These are phyloP conservation scores for Homalodisca vitripennis DNA, from an alignment of 1,140 invertebrate species.

Conservation along the genomic window DNA sequence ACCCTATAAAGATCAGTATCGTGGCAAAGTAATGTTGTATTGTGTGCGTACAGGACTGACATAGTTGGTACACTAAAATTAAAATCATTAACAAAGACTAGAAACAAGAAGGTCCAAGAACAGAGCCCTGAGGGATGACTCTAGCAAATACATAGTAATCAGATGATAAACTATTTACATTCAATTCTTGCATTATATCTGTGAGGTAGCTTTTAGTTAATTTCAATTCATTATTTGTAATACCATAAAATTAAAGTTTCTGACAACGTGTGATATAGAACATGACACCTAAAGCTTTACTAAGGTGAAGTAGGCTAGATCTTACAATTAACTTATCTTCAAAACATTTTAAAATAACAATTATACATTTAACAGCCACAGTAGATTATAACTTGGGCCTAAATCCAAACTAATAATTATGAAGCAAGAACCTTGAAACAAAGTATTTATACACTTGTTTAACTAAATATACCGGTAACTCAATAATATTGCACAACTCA, in stretches of 20 bases:
- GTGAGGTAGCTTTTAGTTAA: not conserved
- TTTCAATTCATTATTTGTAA: not conserved
- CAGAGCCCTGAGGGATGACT: not conserved
- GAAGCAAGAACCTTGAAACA: no score
- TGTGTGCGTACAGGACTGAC: no score
- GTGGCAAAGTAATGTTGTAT: no score
- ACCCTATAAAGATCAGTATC: no score
- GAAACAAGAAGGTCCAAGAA: not conserved
- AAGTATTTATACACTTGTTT: no score
- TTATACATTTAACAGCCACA: conserved; percentile 15
- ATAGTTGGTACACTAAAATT: no score
- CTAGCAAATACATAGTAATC: not conserved
- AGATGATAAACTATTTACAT: not conserved
- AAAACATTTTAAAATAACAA: conserved; percentile 18
- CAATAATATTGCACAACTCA: no score
- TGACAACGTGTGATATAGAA: not conserved
- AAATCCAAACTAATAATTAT: no score
- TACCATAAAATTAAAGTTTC: not conserved
- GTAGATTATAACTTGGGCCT: no score
- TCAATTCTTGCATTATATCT: not conserved
- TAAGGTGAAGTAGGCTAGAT: not conserved
- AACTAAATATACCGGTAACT: no score
- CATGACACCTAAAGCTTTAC: not conserved
- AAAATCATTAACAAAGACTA: no score
- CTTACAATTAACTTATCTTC: not conserved